These are phyloP conservation scores for Heliopora coerulea DNA, from an alignment of 92 coral and sea anemone species.

Conservation along the genomic window DNA sequence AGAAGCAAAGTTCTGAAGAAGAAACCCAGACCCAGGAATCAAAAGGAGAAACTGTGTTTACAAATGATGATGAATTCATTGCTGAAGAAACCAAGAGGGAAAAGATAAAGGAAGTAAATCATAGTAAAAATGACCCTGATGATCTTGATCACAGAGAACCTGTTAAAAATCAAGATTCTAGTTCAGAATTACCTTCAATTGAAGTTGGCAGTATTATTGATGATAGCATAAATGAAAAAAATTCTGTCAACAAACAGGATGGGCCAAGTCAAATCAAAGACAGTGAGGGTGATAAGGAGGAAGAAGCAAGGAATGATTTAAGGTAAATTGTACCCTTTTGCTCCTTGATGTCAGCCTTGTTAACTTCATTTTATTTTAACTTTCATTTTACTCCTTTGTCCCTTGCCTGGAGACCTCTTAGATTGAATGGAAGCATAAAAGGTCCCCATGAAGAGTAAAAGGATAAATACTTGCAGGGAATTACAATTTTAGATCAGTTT, in stretches of 20 bases:
- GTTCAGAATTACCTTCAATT: not conserved
- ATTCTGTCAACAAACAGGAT: constrained; percentile 1
- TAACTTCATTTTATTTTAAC: too few species aligned
- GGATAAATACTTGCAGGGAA: too few species aligned
- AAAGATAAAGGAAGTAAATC: not conserved
- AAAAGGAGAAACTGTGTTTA: not conserved
- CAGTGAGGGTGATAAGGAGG: not conserved
- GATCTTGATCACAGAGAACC: constrained; percentile 6
- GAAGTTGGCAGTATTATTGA: not conserved
- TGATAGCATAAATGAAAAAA: not conserved
- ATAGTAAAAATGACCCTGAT: not conserved
- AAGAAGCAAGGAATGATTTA: not conserved
- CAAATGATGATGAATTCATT: not conserved
- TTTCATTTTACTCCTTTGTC: too few species aligned
- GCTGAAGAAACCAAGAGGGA: constrained; percentile 1
- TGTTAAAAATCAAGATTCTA: not conserved
- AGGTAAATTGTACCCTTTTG: too few species aligned
- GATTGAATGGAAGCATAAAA: too few species aligned
- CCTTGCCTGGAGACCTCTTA: too few species aligned
- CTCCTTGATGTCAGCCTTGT: too few species aligned
- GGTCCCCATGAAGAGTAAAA: too few species aligned
- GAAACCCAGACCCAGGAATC: not conserved
- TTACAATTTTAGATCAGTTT: too few species aligned
- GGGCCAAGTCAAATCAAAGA: not conserved
- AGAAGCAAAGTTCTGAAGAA: not conserved